phyloP scores from a whole-genome alignment of 2,797 vertebrate species.

The Neomorphus geoffroyi region DNA sequence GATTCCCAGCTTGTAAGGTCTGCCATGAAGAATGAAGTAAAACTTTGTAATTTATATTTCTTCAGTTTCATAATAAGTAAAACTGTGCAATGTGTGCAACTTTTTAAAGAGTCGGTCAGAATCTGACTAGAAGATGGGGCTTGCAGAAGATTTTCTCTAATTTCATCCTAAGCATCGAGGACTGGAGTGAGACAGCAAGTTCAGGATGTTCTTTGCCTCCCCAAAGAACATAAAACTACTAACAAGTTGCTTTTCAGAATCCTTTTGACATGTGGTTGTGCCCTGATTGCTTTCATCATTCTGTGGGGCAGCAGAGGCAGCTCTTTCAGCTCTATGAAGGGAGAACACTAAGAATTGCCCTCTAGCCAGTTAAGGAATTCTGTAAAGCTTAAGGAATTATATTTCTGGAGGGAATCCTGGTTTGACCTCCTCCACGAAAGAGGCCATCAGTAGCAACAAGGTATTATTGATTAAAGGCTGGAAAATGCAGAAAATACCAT shows the following conservation, averaged over 20 bases:
- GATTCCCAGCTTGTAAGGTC: neutral
- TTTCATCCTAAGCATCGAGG: neutral
- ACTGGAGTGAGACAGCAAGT: neutral
- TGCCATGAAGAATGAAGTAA: neutral
- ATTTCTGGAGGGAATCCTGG: constrained; percentile 11
- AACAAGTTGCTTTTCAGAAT: neutral
- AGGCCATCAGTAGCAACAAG: neutral
- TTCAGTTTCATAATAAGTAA: neutral
- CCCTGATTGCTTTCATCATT: neutral
- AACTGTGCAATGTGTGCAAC: neutral
- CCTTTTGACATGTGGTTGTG: neutral
- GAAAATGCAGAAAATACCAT: neutral
- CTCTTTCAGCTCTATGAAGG: neutral
- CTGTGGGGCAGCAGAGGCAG: neutral
- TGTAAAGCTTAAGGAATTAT: constrained; percentile 19
- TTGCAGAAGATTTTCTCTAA: neutral
- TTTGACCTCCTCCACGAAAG: neutral
- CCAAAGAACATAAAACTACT: neutral
- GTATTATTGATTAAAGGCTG: constrained; percentile 22
- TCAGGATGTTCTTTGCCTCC: neutral
- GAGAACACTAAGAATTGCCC: neutral
- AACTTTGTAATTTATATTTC: neutral
- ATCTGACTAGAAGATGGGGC: neutral
- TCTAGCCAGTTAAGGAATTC: neutral
- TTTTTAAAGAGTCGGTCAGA: neutral